These are phyloP conservation scores for Euleptes europaea DNA, from an alignment of 2,113 vertebrate genomes.

Conservation along the genomic window DNA sequence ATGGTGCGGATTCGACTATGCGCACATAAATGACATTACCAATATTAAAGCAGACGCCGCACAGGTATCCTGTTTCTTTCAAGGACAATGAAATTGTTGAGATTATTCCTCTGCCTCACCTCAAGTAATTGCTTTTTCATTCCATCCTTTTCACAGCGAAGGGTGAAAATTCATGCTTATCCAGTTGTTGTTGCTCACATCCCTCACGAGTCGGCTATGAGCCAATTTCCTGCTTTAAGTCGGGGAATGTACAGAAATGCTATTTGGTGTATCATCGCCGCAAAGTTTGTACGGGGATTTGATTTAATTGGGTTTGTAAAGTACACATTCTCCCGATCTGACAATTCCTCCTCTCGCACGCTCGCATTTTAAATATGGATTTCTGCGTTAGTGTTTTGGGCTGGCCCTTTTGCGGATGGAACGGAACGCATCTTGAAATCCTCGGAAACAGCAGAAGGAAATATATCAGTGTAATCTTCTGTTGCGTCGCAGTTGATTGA, in stretches of 20 bases:
- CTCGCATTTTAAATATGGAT: conserved; percentile 56
- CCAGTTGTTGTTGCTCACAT: conserved; percentile 7
- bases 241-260: conserved; percentile 14
- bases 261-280: conserved; percentile 24
- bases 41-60: neutral
- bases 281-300: conserved; percentile 41
- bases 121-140: conserved; percentile 28
- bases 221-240: conserved; percentile 38
- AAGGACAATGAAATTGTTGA: neutral
- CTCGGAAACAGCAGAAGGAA: conserved; percentile 8
- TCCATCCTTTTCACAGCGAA: neutral
- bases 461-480: conserved; percentile 1
- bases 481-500: conserved; percentile 16
- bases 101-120: conserved; percentile 7
- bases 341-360: neutral
- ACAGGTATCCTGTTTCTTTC: neutral
- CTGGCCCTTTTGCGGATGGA: conserved; percentile 32
- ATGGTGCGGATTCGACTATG: neutral
- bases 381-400: conserved; percentile 18
- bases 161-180: neutral
- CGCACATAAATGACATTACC: neutral
- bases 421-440: conserved; percentile 12
- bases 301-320: conserved; percentile 54
- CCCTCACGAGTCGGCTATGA: conserved; percentile 44
- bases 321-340: conserved; percentile 7